These are phyloP conservation scores for Drosophila truncata DNA, from an alignment of 1,140 invertebrate genomes.

Conservation along the genomic window DNA sequence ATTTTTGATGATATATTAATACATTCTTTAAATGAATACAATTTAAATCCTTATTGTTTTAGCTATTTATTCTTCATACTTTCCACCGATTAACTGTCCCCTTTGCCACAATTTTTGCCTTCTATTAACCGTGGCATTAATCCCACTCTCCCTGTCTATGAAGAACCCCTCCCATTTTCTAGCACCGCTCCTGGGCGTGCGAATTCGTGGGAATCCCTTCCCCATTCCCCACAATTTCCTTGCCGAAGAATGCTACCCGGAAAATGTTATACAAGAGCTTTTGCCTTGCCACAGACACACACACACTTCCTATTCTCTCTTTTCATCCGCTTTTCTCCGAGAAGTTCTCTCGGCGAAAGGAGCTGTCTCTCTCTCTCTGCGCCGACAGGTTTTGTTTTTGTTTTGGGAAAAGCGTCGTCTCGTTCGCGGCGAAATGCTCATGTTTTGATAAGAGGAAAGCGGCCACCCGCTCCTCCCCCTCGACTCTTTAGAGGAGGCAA, in stretches of 20 bases:
- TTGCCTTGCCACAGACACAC: slow-evolving; percentile 35
- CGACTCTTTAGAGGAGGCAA: slow-evolving; percentile 9
- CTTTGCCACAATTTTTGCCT: background rate
- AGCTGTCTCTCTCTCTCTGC: slow-evolving; percentile 50
- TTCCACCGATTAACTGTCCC: slow-evolving; percentile 1
- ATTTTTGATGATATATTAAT: no score
- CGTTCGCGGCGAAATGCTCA: slow-evolving; percentile 51
- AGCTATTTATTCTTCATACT: no score
- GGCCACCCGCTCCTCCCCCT: background rate
- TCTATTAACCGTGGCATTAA: slow-evolving; percentile 3
- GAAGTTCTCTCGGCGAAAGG: slow-evolving; percentile 15
- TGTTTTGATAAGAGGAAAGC: slow-evolving; percentile 69
- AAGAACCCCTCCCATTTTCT: background rate
- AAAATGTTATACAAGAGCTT: slow-evolving; percentile 68
- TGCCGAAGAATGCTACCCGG: slow-evolving; percentile 18
- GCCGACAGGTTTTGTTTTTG: slow-evolving; percentile 56
- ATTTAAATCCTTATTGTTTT: background rate
- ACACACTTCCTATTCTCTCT: slow-evolving; percentile 25
- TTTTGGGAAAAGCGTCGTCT: slow-evolving; percentile 59
- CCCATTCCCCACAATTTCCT: slow-evolving; percentile 7
- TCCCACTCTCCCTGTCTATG: background rate
- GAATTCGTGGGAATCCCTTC: slow-evolving; percentile 37
- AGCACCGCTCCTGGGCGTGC: slow-evolving; percentile 39
- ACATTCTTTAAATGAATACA: background rate
- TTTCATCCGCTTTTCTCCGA: slow-evolving; percentile 14